Evolutionary conservation across 2,113 vertebrate species (phyloP).

Genomic region (Oncorhynchus gorbuscha): DNA sequence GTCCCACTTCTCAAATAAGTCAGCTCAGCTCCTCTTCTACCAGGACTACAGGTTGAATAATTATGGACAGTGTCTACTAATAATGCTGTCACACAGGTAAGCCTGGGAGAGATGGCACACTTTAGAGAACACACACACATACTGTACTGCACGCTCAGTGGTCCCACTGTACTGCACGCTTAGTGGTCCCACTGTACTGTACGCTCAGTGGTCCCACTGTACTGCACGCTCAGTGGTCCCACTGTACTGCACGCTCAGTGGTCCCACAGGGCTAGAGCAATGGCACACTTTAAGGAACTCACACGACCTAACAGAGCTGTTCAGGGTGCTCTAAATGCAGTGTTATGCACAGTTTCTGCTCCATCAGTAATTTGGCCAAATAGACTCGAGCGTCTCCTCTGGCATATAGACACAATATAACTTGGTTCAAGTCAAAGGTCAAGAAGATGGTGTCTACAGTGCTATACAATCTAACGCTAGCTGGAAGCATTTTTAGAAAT

Average conservation of each 20-base stretch:
- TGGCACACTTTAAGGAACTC: not conserved
- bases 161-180: not conserved
- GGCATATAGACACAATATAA: not conserved
- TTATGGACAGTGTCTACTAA: slow-evolving; percentile 70
- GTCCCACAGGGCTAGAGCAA: not conserved
- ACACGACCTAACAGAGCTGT: not conserved
- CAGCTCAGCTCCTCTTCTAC: slow-evolving; percentile 54
- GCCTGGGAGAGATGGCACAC: slow-evolving; percentile 51
- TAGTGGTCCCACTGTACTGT: not conserved
- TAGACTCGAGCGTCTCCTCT: not conserved
- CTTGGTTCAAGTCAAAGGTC: not conserved
- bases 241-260: not conserved
- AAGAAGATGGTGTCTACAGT: not conserved
- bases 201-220: not conserved
- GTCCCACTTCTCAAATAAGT: slow-evolving; percentile 50
- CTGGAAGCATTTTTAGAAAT: too few relatives aligned
- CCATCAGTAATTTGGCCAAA: not conserved
- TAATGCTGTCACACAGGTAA: slow-evolving; percentile 71
- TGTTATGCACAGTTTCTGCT: not conserved
- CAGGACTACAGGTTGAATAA: slow-evolving; percentile 67
- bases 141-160: not conserved
- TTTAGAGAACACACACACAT: slow-evolving; percentile 36
- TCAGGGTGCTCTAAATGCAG: not conserved
- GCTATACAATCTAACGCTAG: not conserved
- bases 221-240: not conserved